A percentile compares a stretch with the other conserved stretches of the same genome.
These are phyloP conservation scores for Frankliniella intonsa DNA, from an alignment of 2,888 invertebrate genomes.

Conservation along the genomic window DNA sequence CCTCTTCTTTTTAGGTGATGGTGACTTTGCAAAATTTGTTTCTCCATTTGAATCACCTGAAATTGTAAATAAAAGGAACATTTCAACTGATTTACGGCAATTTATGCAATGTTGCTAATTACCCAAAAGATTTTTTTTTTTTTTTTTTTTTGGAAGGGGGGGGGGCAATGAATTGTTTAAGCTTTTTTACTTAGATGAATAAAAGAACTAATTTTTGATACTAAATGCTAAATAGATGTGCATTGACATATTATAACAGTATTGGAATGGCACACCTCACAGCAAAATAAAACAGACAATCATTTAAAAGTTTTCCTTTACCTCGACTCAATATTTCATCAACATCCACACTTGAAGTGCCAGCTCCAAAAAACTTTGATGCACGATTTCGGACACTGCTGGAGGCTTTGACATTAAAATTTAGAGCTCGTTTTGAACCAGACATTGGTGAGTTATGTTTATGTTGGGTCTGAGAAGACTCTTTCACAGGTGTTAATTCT, in stretches of 20 bases:
- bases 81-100: too few relatives aligned
- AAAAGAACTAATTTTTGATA: background rate
- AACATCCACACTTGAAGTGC: background rate
- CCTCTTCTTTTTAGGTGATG: background rate
- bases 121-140: too few relatives aligned
- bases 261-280: background rate
- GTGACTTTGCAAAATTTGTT: background rate
- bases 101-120: too few relatives aligned
- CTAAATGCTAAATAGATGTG: background rate
- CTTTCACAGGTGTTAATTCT: background rate
- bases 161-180: too few relatives aligned
- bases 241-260: background rate
- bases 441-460: background rate
- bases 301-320: background rate
- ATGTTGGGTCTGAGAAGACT: background rate
- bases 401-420: background rate
- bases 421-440: background rate
- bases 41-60: background rate
- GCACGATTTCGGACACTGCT: background rate
- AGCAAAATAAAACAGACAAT: too few relatives aligned
- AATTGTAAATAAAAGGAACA: background rate
- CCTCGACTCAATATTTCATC: background rate
- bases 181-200: too few relatives aligned
- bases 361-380: conserved; percentile 2
- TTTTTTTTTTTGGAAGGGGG: too few relatives aligned